These are phyloP conservation scores for Mormyrus proboscirostris DNA, from an alignment of 2,797 vertebrate genomes.

Conservation along the genomic window DNA sequence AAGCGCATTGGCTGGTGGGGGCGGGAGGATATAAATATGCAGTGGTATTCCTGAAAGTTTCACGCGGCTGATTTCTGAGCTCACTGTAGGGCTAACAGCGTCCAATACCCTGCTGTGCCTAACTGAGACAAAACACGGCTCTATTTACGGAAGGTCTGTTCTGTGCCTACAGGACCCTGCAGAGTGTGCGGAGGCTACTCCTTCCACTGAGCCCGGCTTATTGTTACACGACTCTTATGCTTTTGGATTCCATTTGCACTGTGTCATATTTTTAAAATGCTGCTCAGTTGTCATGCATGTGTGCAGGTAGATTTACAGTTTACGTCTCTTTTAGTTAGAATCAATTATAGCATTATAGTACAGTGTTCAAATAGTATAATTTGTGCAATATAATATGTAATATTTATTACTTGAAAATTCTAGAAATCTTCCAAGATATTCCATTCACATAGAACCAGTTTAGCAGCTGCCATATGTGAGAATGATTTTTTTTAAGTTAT, in stretches of 20 bases:
- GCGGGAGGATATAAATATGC: slow-evolving; percentile 15
- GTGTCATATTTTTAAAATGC: neutral
- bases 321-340: neutral
- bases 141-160: neutral
- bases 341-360: neutral
- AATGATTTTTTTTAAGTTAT: neutral
- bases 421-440: neutral
- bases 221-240: neutral
- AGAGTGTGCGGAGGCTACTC: neutral
- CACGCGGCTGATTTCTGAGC: slow-evolving; percentile 17
- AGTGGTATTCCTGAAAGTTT: slow-evolving; percentile 26
- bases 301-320: neutral
- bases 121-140: neutral
- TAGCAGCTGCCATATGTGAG: neutral
- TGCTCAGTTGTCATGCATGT: neutral
- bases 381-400: neutral
- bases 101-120: neutral
- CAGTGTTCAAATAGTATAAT: neutral
- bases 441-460: neutral
- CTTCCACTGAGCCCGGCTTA: neutral
- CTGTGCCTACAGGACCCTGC: slow-evolving; percentile 30
- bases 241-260: neutral
- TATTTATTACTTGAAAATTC: neutral
- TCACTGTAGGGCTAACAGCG: neutral
- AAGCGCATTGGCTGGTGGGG: neutral